Base-by-base conservation (phyloP, 2,888 invertebrate genomes). In the Drosophila rubida region DNA sequence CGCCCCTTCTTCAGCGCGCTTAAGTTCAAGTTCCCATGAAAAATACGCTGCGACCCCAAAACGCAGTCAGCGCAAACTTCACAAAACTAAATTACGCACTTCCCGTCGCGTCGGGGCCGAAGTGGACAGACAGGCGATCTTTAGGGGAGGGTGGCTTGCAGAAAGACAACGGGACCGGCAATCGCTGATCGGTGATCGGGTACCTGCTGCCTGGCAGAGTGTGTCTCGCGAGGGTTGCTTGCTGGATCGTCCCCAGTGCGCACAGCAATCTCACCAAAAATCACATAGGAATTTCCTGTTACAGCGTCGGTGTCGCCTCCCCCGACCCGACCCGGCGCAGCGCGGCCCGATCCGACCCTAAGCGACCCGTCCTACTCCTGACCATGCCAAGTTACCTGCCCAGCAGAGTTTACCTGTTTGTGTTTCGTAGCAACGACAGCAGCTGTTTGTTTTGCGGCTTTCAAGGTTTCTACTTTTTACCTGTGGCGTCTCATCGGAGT, bases 221-320 rank as follows among this genome's bases (percentile, higher is more conserved):
- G 45, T 27, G 8, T 27, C 37, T 25, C 27, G 62, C 51, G 51
- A 77, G 77, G 77, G 77, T 77, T 76, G 72, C 51, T 54, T 13
- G 45, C 49, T 64, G 51, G 69, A 50, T 59, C 77, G 59, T 63
- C 48, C 82, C 86, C 83, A 73, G 77, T 49, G 60, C 49, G 60
- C 57, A 58, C 66, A 75, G 53, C 81, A 88, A 85, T 88, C 84
- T 84, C 77, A 78, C 80, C 82, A 72, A 75, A 80, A 88, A 85
- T 85, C 84, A 80, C 87, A 85, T 84, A 87, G 88, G 88, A 85
- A 85, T 85, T 85, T 85, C 84, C 88, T 85, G 84, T 88, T 84
- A 84, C 77, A 87, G 76, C 66, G 25, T 25, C 25, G 25, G 65
- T 61, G 55, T 67, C 44, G 32, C 48, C 46, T 44, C 42, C 46